Evolutionary conservation across 2,888 invertebrate species (phyloP), one percentile per base, ranked within the genome.

Genomic region (Mesorhabditis spiculigera): DNA sequence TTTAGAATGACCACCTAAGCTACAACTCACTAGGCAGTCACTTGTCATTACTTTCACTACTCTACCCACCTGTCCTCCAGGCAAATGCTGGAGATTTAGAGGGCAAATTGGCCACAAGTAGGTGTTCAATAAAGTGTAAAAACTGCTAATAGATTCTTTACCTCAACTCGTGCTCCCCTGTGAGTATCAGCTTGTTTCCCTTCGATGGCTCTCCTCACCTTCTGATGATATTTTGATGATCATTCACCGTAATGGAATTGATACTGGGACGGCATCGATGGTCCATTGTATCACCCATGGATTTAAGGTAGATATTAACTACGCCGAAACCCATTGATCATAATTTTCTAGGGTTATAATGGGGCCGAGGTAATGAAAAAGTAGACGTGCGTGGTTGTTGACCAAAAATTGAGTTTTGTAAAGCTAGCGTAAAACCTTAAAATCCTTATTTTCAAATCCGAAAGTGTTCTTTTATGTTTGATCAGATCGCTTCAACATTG

Each of bases 161-260:
- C 58, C 58, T 50, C 58, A 50, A 50, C 58, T 50, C 58, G 58
- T 50, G 58, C 58, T 50, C n/a, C 58, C 58, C 58, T 50, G 58
- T 50, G 58, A 50, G n/a, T 50, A 50, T n/a, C 58, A 50, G 58
- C n/a, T 50, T 10, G n/a, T 50, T n/a, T 50, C 58, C 8, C 8
- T 50, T 10, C 58, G 58, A 10, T n/a, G 58, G 8, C 58, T 50
- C n/a, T 50, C 58, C 58, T n/a, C n/a, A 10, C 58, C 58, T 13
- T 13, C 10, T 50, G 58, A 50, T 10, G 58, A 10, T n/a, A 50
- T 50, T 50, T n/a, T 50, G 2, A 50, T 50, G 10, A n/a, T 50
- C n/a, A 50, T 50, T 3, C 58, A 50, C n/a, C 58, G 58, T n/a
- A 13, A 10, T 50, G 58, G 58, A 13, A 50, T 50, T n/a, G 58